Evolutionary conservation across 2,113 vertebrate genomes (phyloP), one percentile per base, ranked within the genome.

Genomic region (Octodon degus): DNA sequence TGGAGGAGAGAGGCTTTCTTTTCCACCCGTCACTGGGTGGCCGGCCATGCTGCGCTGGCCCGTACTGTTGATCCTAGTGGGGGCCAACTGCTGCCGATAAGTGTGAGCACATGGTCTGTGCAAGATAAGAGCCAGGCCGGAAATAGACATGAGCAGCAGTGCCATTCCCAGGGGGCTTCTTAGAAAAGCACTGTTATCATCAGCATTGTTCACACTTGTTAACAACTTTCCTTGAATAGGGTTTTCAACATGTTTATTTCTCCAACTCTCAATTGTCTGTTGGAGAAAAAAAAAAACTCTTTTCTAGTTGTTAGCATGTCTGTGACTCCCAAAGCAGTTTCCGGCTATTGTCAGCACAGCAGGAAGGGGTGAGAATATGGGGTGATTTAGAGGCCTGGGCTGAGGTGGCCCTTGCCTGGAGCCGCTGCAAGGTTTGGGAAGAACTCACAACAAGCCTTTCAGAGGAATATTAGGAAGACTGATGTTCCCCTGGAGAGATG

Each of bases 201-300:
- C 55, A n/a, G 47, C 62, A 27, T 72, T 50, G 47, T 94, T 96
- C 91, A 80, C 95, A 91, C 95, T 82, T 77, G 43, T 40, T 89
- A 84, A 94, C 80, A 85, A 80, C 89, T 37, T 90, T 79, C 72
- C 53, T 86, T 74, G 47, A 86, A 27, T 55, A 53, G 19, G 53
- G 37, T 43, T 96, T 85, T 95, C 50, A 83, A 32, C 95, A 92
- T 90, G 79, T 86, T 83, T 89, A 50, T 89, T 74, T 77, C 85
- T 95, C 85, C 24, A 72, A 55, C 68, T 14, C 19, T 20, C 79
- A 77, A 81, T 58, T 79, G 93, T 82, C 90, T 95, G 22, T 86
- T n/a, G 2, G 30, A 17, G 82, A 58, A 58, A 83, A 86, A 55
- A 82, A 86, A 55, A 43, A 70, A 90, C 50, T 34, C 43, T 86